phyloP scores from a whole-genome alignment of 2,113 vertebrate species.

The Pongo pygmaeus region DNA sequence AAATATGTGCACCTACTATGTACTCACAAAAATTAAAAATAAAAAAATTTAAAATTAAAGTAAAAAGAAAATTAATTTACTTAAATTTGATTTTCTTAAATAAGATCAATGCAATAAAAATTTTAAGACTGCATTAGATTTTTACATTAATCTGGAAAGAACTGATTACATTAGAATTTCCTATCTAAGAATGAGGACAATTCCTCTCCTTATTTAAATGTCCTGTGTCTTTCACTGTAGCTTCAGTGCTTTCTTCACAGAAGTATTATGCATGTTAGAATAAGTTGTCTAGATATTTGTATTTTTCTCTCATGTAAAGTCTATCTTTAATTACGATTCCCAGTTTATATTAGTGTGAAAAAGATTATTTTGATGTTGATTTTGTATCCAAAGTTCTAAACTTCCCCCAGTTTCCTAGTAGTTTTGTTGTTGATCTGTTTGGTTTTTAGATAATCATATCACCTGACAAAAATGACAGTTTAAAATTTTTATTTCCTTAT shows the following conservation, averaged over 20 bases:
- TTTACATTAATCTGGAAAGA: background rate
- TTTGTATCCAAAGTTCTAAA: background rate
- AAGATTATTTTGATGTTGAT: background rate
- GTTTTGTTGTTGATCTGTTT: background rate
- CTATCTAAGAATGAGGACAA: background rate
- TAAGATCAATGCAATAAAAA: background rate
- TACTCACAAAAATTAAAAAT: no score
- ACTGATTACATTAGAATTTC: background rate
- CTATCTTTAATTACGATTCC: background rate
- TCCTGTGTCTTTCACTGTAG: background rate
- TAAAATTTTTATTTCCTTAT: background rate
- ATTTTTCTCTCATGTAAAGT: background rate
- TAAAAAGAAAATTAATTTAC: no score
- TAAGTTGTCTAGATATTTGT: background rate
- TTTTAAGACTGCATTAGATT: background rate
- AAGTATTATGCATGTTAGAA: background rate
- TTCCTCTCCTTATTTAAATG: background rate
- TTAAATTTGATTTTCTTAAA: no score
- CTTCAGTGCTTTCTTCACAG: background rate
- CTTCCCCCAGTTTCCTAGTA: background rate
- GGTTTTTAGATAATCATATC: background rate
- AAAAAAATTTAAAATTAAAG: no score
- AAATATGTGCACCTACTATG: no score
- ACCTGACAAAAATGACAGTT: background rate
- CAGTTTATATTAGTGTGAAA: background rate